Conservation (phyloP, 2,113 vertebrate species). For the Labrus mixtus region DNA sequence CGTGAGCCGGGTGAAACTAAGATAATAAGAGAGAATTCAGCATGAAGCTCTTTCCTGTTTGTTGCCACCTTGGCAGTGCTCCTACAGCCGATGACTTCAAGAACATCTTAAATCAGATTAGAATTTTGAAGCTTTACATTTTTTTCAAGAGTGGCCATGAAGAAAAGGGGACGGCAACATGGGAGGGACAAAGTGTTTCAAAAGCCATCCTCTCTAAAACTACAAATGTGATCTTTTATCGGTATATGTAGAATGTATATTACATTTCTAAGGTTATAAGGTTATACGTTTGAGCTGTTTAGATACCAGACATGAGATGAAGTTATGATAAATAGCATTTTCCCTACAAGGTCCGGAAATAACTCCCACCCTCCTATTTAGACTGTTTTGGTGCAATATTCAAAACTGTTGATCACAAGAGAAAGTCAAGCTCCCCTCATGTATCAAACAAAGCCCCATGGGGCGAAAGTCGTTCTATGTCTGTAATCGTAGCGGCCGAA, state of each 20-base stretch:
- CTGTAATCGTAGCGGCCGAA: slow-evolving; percentile 77
- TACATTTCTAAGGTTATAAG: neutral
- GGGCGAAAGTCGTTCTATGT: slow-evolving; percentile 82
- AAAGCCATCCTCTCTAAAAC: neutral
- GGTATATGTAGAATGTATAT: too few relatives aligned
- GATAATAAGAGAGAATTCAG: slow-evolving; percentile 50
- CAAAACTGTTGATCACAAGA: slow-evolving; percentile 72
- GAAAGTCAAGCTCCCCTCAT: slow-evolving; percentile 74
- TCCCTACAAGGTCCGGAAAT: neutral
- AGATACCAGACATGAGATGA: neutral
- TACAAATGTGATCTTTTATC: neutral
- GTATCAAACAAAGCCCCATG: slow-evolving; percentile 78
- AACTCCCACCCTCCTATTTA: neutral
- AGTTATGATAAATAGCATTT: slow-evolving; percentile 4
- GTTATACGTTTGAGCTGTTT: neutral
- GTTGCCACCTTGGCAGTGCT: slow-evolving; percentile 16
- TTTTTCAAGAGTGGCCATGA: neutral
- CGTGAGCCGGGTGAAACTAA: slow-evolving; percentile 15
- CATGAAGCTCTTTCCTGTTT: slow-evolving; percentile 69
- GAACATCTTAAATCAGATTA: neutral
- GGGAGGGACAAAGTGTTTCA: neutral
- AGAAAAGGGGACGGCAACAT: neutral
- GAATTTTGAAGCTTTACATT: neutral
- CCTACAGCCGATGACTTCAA: neutral
- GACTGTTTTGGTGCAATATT: slow-evolving; percentile 69